These are phyloP conservation scores for Tuberolachnus salignus DNA, from an alignment of 2,888 invertebrate genomes.

Conservation along the genomic window DNA sequence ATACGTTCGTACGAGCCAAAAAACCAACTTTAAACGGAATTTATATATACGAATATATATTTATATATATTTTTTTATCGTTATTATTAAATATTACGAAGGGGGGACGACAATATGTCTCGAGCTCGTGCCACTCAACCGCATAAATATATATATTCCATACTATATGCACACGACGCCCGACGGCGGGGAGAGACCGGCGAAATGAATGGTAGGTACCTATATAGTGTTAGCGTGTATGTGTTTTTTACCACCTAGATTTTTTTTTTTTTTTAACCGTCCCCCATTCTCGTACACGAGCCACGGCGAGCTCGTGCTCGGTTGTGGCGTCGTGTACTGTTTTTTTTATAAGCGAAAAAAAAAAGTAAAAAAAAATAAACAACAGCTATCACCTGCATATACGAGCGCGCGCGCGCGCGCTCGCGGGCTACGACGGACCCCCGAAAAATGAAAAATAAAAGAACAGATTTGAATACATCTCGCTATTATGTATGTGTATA, in stretches of 20 bases:
- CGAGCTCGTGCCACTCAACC: conserved; percentile 49
- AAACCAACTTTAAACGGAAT: conserved; percentile 1
- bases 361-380: conserved; percentile 23
- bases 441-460: conserved; percentile 29
- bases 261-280: conserved; percentile 33
- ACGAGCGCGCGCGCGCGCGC: not conserved
- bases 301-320: conserved; percentile 42
- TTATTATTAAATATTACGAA: not conserved
- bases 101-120: conserved; percentile 7
- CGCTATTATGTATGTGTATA: not conserved
- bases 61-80: conserved; percentile 18
- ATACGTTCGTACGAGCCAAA: not conserved
- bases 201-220: conserved; percentile 25
- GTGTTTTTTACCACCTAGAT: conserved; percentile 54
- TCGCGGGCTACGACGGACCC: conserved; percentile 14
- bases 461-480: conserved; percentile 36
- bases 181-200: conserved; percentile 3
- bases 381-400: conserved; percentile 35
- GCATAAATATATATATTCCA: not conserved
- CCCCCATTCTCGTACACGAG: conserved; percentile 51
- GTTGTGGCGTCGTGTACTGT: conserved; percentile 32
- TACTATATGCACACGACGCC: conserved; percentile 4
- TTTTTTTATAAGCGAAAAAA: conserved; percentile 36
- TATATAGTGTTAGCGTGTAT: conserved; percentile 24
- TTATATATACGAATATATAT: not conserved